Evolutionary conservation across 2,888 invertebrate genomes (phyloP), one percentile per base, ranked within the genome.

Genomic region (Leptopterna dolabrata): DNA sequence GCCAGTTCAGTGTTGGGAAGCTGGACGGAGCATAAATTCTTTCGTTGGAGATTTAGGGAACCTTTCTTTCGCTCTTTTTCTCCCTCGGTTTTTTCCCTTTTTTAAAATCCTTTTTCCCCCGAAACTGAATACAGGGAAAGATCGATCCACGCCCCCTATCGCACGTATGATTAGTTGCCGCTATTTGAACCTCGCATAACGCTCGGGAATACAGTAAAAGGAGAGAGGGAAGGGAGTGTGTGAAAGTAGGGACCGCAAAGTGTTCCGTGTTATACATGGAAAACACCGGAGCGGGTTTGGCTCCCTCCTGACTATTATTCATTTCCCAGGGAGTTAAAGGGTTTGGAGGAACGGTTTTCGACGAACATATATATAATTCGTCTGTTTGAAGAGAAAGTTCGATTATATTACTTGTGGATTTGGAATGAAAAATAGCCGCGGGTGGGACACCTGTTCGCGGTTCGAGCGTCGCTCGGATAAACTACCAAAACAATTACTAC

Each of bases 101-200:
- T 41, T 73, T 45, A 7, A 4, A 36, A 14, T 45, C 45, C 19
- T 78, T 78, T 45, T 78, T 78, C 45, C 36, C 19, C 29, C n/a
- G 29, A 24, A 24, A 76, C 73, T 30, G 43, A 78, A 27, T 45
- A 7, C 78, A 76, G 47, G 24, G 45, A n/a, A 78, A 78, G 47
- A 45, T 45, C 45, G 78, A 78, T 78, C 78, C 45, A 45, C 47
- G 36, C 45, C 78, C 45, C 45, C 41, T 45, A 78, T 78, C 45
- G 78, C 45, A 78, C 47, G 78, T n/a, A 78, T 78, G 78, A 78
- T 78, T 78, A 78, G 78, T 78, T 45, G 45, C 78, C 78, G 78
- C 78, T 78, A 78, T 78, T 78, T 45, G 41, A 78, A 45, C 27
- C 45, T 78, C 45, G 78, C 78, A 45, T 45, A 45, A 41, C 78